These are phyloP conservation scores for Melanocharis versteri DNA, from an alignment of 2,113 vertebrate species.

Conservation along the genomic window DNA sequence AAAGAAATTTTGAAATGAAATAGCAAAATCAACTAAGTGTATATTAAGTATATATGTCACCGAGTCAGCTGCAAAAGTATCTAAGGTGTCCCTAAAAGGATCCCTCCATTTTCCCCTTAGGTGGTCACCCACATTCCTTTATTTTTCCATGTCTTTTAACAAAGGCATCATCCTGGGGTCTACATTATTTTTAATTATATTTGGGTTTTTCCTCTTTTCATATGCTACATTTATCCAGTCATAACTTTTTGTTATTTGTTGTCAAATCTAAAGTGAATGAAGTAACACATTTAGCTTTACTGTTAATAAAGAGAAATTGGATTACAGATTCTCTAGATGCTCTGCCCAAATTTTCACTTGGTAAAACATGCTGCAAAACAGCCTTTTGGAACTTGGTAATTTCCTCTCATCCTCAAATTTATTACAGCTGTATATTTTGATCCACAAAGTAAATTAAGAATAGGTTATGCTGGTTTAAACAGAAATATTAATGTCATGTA, in stretches of 20 bases:
- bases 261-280: neutral
- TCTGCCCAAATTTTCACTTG: neutral
- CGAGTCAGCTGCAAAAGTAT: neutral
- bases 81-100: neutral
- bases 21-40: neutral
- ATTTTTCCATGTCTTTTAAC: neutral
- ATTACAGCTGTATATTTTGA: conserved; percentile 14
- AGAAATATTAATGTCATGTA: conserved; percentile 34
- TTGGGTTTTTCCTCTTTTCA: neutral
- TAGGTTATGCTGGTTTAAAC: neutral
- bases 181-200: neutral
- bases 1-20: neutral
- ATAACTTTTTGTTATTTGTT: neutral
- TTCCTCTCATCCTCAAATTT: neutral
- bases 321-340: neutral
- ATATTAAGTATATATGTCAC: neutral
- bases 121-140: neutral
- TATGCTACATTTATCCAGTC: neutral
- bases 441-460: conserved; percentile 18
- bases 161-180: neutral
- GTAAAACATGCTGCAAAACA: neutral
- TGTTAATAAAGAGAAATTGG: neutral
- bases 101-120: neutral
- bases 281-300: neutral
- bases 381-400: neutral